Evolutionary conservation across 1,140 invertebrate genomes (phyloP), one percentile per base, ranked within the genome.

Genomic region (Drosophila burlai): DNA sequence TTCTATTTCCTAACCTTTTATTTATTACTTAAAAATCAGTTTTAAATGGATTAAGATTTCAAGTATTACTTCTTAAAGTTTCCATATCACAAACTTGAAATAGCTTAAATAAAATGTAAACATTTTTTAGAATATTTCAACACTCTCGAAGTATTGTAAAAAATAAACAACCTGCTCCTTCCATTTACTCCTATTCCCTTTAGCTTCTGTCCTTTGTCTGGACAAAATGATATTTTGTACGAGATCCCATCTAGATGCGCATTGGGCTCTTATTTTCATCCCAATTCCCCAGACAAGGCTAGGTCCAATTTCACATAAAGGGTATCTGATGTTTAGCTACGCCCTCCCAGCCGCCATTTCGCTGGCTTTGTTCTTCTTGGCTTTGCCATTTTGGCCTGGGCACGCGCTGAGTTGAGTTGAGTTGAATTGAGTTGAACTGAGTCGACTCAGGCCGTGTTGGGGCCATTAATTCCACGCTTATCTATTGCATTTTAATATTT

Each of bases 401-500:
- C 47, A 54, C 66, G 42, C 49, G 55, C 52, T 34, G 24, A 21
- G 42, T 45, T 26, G 46, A 49, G 34, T n/a, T 29, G 47, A 40
- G 8, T n/a, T 45, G 55, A 58, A 38, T 26, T 63, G 64, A 52
- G 34, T 54, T 18, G 34, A 55, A 29, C 26, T 29, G 58, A 52
- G 43, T 15, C 15, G 43, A 64, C 31, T 67, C n/a, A 21, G 24
- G n/a, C 64, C 59, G 21, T 46, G 67, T 18, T 31, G 64, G 67
- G 49, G 58, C 78, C 84, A 84, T 84, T 86, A 81, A 84, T 85
- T 69, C 76, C 64, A 74, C 61, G 82, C 83, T 78, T 69, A 76
- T 83, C 80, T 87, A 76, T 83, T 87, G 80, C 80, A 80, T 86
- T 89, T 83, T 89, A 80, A 83, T 89, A 89, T 49, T 76, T 80